A percentile compares a stretch with the other conserved stretches of the same genome.
Conservation (phyloP, 2,797 vertebrate genomes). For the Craterocephalus amniculus region DNA sequence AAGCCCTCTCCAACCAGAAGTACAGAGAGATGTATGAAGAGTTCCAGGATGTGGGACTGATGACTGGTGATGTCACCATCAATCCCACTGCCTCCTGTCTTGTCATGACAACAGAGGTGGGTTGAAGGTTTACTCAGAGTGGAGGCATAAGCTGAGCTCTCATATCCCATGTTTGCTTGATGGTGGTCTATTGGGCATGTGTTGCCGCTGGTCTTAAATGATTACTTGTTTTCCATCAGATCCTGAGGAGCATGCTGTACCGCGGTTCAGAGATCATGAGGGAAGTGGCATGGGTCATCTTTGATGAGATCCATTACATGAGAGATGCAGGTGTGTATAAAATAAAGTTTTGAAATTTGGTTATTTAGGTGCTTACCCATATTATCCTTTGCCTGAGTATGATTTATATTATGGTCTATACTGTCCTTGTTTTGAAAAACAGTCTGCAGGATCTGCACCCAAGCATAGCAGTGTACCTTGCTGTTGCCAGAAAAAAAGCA, state of each 20-base stretch:
- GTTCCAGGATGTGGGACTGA: slow-evolving; percentile 97
- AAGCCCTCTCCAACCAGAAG: slow-evolving; percentile 98
- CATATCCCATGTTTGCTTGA: background rate
- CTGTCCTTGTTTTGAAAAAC: no score
- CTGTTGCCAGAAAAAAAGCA: no score
- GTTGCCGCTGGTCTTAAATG: background rate
- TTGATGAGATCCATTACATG: slow-evolving; percentile 99
- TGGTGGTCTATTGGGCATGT: background rate
- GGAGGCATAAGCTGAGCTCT: background rate
- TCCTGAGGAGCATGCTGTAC: slow-evolving; percentile 98
- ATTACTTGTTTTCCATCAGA: slow-evolving; percentile 75
- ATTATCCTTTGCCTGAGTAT: no score
- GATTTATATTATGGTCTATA: no score
- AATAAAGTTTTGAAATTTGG: no score
- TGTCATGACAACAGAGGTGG: slow-evolving; percentile 98
- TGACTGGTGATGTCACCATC: slow-evolving; percentile 99
- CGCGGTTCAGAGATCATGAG: slow-evolving; percentile 99
- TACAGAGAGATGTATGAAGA: slow-evolving; percentile 99
- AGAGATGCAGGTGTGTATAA: slow-evolving; percentile 88
- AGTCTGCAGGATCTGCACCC: no score
- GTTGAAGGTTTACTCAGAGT: background rate
- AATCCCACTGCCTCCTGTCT: slow-evolving; percentile 98
- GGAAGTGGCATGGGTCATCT: slow-evolving; percentile 97
- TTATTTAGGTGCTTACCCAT: no score
- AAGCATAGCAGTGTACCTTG: no score